These are phyloP conservation scores for Orientallactaga bullata DNA, from an alignment of 2,113 vertebrate species.

Conservation along the genomic window DNA sequence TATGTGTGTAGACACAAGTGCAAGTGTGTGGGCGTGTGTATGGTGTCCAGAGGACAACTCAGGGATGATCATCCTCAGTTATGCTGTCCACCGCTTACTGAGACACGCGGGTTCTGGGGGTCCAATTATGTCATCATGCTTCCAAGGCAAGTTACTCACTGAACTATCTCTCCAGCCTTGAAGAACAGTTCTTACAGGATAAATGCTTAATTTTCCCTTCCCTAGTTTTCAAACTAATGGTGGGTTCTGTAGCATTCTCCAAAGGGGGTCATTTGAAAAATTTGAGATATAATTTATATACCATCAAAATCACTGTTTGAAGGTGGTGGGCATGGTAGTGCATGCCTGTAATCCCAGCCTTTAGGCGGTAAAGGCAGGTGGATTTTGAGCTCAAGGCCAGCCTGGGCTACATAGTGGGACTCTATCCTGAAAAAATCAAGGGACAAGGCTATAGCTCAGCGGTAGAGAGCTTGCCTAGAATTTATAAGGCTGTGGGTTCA, in stretches of 20 bases:
- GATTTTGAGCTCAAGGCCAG: neutral
- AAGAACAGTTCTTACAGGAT: slow-evolving; percentile 9
- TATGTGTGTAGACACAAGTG: too few relatives aligned
- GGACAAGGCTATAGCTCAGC: neutral
- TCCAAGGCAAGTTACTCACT: too few relatives aligned
- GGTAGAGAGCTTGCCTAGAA: neutral
- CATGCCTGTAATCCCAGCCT: neutral
- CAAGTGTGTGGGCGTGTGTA: too few relatives aligned
- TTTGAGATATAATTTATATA: slow-evolving; percentile 46
- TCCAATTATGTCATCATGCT: too few relatives aligned
- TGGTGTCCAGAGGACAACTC: too few relatives aligned
- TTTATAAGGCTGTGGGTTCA: neutral
- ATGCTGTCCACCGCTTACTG: too few relatives aligned
- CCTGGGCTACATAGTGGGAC: neutral
- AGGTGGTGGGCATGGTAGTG: neutral
- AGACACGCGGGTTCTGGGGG: too few relatives aligned
- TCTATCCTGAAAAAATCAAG: neutral
- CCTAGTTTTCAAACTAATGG: slow-evolving; percentile 57
- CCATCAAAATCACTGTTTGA: slow-evolving; percentile 50
- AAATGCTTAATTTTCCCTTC: slow-evolving; percentile 44
- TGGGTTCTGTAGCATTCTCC: slow-evolving; percentile 47
- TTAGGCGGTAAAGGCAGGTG: neutral
- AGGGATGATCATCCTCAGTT: too few relatives aligned
- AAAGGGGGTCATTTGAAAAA: slow-evolving; percentile 38
- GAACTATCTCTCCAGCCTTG: neutral